Evolutionary conservation across 2,797 vertebrate species (phyloP).

Genomic region (Botia almorhae): DNA sequence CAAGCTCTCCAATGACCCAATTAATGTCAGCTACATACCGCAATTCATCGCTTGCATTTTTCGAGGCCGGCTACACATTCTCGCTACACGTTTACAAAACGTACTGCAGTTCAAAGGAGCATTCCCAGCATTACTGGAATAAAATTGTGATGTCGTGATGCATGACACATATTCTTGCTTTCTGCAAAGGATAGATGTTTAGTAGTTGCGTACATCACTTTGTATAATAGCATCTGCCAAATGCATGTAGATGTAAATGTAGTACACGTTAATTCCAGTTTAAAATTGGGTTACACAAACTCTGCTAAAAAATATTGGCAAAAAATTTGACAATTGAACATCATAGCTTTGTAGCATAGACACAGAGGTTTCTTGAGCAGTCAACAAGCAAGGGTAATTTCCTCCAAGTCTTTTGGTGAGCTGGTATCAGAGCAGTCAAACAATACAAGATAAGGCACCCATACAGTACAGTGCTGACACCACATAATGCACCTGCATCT

Average conservation of each 20-base stretch:
- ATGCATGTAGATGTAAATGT: no score
- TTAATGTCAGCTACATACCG: conserved; percentile 44
- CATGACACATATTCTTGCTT: not conserved
- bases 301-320: not conserved
- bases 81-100: not conserved
- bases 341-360: not conserved
- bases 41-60: conserved; percentile 20
- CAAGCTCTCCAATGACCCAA: conserved; percentile 36
- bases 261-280: not conserved
- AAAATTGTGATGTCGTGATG: not conserved
- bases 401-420: not conserved
- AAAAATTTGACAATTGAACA: not conserved
- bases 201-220: no score
- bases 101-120: not conserved
- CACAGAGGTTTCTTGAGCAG: not conserved
- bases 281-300: not conserved
- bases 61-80: not conserved
- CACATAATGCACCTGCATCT: conserved; percentile 19
- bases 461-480: conserved; percentile 20
- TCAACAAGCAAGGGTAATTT: conserved; percentile 2
- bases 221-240: no score
- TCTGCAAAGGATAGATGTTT: not conserved
- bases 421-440: conserved; percentile 38
- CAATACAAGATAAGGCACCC: conserved; percentile 17
- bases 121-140: not conserved